Percentiles rank a stretch among this genome's conserved stretches.
phyloP scores from a whole-genome alignment of 2,888 invertebrate genomes.

The Allolobophora icterica region DNA sequence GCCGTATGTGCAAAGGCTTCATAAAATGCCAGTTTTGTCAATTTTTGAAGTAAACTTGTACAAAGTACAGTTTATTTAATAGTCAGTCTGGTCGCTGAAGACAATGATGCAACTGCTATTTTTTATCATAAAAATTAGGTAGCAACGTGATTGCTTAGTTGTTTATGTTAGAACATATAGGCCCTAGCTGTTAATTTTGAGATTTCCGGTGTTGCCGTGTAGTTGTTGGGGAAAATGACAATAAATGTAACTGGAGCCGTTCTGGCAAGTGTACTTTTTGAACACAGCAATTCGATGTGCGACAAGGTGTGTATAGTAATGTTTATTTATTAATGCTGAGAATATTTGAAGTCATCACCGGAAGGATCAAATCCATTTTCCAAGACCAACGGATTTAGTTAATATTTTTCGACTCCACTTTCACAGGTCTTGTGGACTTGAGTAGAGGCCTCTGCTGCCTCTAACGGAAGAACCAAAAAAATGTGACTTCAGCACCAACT shows the following conservation, averaged over 20 bases:
- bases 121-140: background rate
- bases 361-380: too few relatives aligned
- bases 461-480: too few relatives aligned
- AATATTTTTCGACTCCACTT: too few relatives aligned
- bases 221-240: background rate
- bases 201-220: constrained; percentile 2
- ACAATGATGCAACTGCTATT: background rate
- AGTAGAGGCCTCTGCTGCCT: too few relatives aligned
- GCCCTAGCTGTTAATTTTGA: background rate
- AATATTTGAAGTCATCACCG: background rate
- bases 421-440: too few relatives aligned
- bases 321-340: background rate
- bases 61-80: background rate
- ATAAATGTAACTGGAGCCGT: constrained; percentile 13
- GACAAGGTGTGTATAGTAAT: constrained; percentile 7
- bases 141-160: background rate
- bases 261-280: constrained; percentile 19
- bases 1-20: background rate
- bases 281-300: constrained; percentile 22
- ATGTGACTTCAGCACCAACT: too few relatives aligned
- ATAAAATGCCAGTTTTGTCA: background rate
- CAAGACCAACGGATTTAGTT: too few relatives aligned
- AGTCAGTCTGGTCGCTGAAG: background rate
- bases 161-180: background rate
- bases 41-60: background rate